A percentile compares a stretch with the other conserved stretches of the same genome.
Conservation (phyloP, 2,113 vertebrate species). For the Archilochus colubris region DNA sequence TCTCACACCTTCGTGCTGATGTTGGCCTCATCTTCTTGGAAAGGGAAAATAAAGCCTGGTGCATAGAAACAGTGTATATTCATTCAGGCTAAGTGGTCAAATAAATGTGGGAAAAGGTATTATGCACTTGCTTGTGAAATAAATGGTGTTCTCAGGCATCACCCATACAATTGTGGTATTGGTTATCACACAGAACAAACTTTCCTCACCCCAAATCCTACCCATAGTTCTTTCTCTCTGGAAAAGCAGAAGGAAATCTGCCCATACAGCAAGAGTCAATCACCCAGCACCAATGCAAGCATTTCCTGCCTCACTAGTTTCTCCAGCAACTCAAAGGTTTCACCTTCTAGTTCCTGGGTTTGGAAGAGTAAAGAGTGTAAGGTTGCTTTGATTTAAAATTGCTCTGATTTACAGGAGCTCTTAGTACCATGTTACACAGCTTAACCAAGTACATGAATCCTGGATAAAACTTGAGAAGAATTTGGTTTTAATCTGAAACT, state of each 20-base stretch:
- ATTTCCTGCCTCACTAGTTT: not conserved
- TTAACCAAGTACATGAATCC: not conserved
- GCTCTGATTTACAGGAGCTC: not conserved
- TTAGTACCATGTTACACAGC: not conserved
- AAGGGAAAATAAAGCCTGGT: not conserved
- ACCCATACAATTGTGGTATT: not conserved
- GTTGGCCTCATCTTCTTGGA: not conserved
- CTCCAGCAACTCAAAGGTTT: not conserved
- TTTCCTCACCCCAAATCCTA: not conserved
- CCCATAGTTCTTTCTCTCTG: not conserved
- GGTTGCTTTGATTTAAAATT: not conserved
- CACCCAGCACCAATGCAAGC: not conserved
- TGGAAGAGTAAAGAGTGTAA: not conserved
- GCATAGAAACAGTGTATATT: not conserved
- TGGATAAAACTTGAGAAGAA: not conserved
- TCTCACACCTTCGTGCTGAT: not conserved
- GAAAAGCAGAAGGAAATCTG: constrained; percentile 31
- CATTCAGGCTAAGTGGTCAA: not conserved
- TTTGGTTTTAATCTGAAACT: not conserved
- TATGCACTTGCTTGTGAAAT: not conserved
- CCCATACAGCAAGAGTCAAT: not conserved
- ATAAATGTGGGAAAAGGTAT: not conserved
- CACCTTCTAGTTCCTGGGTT: not conserved
- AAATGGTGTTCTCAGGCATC: not conserved
- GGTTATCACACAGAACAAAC: not conserved